Base-by-base conservation (phyloP, 2,797 vertebrate species). In the Falco concolor region DNA sequence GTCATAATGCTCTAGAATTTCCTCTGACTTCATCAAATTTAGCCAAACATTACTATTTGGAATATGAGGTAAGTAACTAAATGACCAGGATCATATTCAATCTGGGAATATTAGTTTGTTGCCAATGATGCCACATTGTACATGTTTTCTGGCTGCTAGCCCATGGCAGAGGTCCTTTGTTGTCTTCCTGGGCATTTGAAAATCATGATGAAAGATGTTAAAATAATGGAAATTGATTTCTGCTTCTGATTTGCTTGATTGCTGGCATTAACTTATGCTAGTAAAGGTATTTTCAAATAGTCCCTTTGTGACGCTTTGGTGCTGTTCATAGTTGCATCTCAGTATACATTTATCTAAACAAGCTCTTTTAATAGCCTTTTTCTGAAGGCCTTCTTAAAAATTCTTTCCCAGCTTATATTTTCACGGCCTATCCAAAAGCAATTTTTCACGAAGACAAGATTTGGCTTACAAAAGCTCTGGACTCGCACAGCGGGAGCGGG, bases 1-100 rank as follows among this genome's bases (percentile, higher is more conserved):
- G 72, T 74, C 19, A 30, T 40, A 84, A 63, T 53, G 69, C n/a
- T 68, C 49, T 67, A 70, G 86, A 75, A 92, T 87, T 93, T 96
- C 95, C 93, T 95, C 45, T 57, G 50, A 49, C 72, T 79, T 90
- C 89, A 96, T 87, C 84, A 82, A 60, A 84, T 78, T 69, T 67
- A 80, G 63, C 60, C 87, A 87, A 83, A 76, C 32, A 18, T 45
- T 72, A 32, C 21, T 53, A 32, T 57, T 92, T 56, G 25, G 34
- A 64, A 92, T 81, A 50, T 13, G 4, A 67, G 25, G 56, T 36
- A 30, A 63, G 54, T 59, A n/a, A 70, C 30, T 42, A 8, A 75
- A 52, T 5, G 20, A 79, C 22, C 9, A 77, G 30, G 32, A 70
- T 53, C 3, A 67, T 73, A 92, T 69, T 74, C 28, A 65, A 49